Conservation (phyloP, 2,113 vertebrate genomes). For the Anser cygnoides region DNA sequence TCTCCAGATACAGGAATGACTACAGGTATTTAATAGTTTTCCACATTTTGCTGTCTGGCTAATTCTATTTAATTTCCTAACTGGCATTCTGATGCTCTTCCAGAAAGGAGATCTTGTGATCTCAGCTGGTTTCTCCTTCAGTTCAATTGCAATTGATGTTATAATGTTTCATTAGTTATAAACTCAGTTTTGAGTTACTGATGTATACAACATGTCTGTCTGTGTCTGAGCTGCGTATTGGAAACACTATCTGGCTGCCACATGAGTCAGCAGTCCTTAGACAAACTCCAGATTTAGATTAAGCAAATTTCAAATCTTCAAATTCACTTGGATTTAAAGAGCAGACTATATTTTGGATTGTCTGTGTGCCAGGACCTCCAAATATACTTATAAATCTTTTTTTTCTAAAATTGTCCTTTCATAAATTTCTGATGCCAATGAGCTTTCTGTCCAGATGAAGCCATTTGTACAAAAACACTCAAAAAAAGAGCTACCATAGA, state of each 20-base stretch:
- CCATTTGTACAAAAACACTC: neutral
- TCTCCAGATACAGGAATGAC: neutral
- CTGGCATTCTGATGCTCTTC: neutral
- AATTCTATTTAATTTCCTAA: neutral
- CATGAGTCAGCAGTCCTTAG: neutral
- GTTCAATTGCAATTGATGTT: neutral
- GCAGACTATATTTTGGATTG: neutral
- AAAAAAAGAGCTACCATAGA: neutral
- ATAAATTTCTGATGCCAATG: neutral
- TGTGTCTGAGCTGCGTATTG: neutral
- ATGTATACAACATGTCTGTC: neutral
- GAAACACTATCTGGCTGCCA: neutral
- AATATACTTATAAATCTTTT: neutral
- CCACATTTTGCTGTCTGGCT: neutral
- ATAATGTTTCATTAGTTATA: neutral
- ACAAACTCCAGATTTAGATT: neutral
- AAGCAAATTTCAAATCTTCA: neutral
- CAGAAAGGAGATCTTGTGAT: accelerated
- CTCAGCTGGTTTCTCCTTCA: neutral
- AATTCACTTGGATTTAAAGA: neutral
- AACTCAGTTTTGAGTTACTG: neutral
- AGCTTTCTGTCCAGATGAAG: neutral
- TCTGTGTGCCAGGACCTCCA: neutral
- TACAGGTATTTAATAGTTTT: neutral
- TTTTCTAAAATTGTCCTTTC: neutral